Conservation (phyloP, 35 echinoderm and acorn worm genomes). For the Ophioderma brevispina region DNA sequence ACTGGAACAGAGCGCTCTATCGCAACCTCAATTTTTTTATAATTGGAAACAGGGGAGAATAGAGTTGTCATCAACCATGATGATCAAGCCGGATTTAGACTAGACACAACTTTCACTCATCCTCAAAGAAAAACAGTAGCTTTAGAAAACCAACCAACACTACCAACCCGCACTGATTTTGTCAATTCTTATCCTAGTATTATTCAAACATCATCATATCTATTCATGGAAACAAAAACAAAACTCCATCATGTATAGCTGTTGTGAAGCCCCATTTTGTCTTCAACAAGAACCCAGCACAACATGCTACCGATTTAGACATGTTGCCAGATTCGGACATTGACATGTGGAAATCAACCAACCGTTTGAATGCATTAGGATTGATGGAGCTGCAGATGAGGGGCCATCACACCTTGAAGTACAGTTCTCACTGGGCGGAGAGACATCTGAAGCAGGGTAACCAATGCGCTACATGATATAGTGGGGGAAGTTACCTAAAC, state of each 20-base stretch:
- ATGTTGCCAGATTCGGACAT: background rate
- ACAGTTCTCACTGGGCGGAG: constrained; percentile 2
- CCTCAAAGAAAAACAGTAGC: background rate
- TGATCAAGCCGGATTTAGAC: constrained; percentile 1
- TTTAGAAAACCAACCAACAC: background rate
- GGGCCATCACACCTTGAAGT: background rate
- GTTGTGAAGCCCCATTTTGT: constrained; percentile 29
- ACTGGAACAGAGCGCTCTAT: background rate
- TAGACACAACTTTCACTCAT: constrained; percentile 36
- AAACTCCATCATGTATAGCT: background rate
- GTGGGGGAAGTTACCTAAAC: background rate
- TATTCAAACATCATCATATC: constrained; percentile 27
- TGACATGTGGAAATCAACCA: background rate
- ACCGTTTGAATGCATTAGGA: constrained; percentile 14
- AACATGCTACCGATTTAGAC: constrained; percentile 13
- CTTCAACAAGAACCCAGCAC: constrained; percentile 8
- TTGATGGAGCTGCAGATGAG: constrained; percentile 36
- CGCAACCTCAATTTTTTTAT: background rate
- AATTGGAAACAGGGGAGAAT: constrained; percentile 8
- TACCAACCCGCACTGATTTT: constrained; percentile 36
- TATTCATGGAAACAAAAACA: constrained; percentile 16
- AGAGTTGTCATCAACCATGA: background rate
- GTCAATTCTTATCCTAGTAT: constrained; percentile 25
- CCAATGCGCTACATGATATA: background rate
- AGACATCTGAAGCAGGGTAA: background rate